Percentiles rank a stretch among this genome's conserved stretches.
These are phyloP conservation scores for Tadarida brasiliensis DNA, from an alignment of 2,797 vertebrate genomes.

Conservation along the genomic window DNA sequence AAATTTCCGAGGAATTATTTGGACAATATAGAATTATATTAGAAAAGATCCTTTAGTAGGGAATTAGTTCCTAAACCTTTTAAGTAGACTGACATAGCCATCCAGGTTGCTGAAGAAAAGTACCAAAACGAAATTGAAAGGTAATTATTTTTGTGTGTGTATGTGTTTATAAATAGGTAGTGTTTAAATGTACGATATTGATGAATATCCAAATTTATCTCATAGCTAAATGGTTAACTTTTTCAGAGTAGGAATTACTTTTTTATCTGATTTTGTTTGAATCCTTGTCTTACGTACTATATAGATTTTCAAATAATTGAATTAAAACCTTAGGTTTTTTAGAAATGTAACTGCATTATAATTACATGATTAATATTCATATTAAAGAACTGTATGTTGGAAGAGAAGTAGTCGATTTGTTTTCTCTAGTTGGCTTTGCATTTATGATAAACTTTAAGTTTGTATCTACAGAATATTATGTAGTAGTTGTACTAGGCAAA, in stretches of 20 bases:
- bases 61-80: conserved; percentile 50
- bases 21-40: conserved; percentile 61
- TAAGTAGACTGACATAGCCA: conserved; percentile 55
- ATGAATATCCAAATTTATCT: background rate
- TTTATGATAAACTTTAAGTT: conserved; percentile 38
- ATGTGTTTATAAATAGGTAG: background rate
- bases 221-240: background rate
- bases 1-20: conserved; percentile 58
- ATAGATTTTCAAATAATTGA: conserved; percentile 50
- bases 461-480: conserved; percentile 8
- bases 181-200: conserved; percentile 40
- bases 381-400: conserved; percentile 52
- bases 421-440: conserved; percentile 60
- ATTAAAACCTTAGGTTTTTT: conserved; percentile 66
- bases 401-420: conserved; percentile 42
- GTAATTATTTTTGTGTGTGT: conserved; percentile 12
- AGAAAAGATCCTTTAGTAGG: conserved; percentile 55
- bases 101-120: conserved; percentile 53
- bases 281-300: conserved; percentile 46
- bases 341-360: conserved; percentile 59
- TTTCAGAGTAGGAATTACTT: background rate
- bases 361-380: conserved; percentile 45
- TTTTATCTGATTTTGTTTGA: conserved; percentile 67
- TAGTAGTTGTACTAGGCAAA: background rate
- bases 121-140: conserved; percentile 15